These are phyloP conservation scores for Oxyteleia sp. DNA, from an alignment of 2,888 invertebrate genomes.

Conservation along the genomic window DNA sequence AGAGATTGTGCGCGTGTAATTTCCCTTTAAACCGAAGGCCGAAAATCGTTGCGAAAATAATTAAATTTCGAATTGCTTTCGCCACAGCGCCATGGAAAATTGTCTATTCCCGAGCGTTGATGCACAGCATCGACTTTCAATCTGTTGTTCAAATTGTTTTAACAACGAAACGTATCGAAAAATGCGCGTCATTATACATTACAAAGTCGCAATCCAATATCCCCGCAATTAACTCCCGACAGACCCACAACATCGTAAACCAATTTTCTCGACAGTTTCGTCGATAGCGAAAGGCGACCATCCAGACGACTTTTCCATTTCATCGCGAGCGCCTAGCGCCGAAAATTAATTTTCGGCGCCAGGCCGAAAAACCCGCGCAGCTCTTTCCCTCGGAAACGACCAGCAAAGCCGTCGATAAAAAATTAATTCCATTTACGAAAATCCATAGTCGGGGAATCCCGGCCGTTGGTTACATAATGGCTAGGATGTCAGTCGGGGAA, in stretches of 20 bases:
- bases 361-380: too few species aligned
- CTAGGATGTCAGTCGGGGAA: too few species aligned
- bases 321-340: too few species aligned
- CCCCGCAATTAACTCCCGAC: conserved; percentile 1
- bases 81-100: neutral
- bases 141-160: conserved; percentile 11
- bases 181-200: neutral
- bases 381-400: too few species aligned
- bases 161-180: neutral
- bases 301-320: too few species aligned
- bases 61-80: conserved; percentile 2
- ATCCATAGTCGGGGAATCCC: neutral
- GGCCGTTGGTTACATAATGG: too few species aligned
- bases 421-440: conserved; percentile 1
- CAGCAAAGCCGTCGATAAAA: neutral
- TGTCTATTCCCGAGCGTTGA: neutral
- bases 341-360: neutral
- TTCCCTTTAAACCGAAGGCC: neutral
- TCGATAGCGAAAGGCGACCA: too few species aligned
- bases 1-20: too few species aligned
- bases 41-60: conserved; percentile 1
- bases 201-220: neutral
- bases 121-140: conserved; percentile 14
- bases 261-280: neutral
- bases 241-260: neutral